Percentiles rank a stretch among this genome's conserved stretches.
Conservation (phyloP, 2,113 vertebrate species). For the Raja brachyura region DNA sequence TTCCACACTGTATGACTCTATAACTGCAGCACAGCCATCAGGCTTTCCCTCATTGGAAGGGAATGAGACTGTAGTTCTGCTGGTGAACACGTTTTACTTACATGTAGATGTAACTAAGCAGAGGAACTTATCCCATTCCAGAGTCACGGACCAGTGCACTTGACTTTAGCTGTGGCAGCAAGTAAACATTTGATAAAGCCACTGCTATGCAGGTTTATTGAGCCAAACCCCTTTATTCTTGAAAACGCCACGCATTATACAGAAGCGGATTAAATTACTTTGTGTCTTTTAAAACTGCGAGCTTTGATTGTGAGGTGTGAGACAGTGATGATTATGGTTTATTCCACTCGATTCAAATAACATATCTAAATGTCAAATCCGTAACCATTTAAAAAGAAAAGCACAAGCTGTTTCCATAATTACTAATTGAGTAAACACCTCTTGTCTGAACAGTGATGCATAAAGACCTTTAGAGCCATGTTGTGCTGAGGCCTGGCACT, state of each 20-base stretch:
- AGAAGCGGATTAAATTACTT: too few species aligned
- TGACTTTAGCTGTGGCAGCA: neutral
- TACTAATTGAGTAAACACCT: conserved; percentile 9
- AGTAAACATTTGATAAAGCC: neutral
- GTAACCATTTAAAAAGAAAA: neutral
- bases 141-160: neutral
- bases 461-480: conserved; percentile 36
- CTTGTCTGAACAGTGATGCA: conserved; percentile 35
- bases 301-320: neutral
- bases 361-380: neutral
- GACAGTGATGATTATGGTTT: neutral
- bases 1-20: too few species aligned
- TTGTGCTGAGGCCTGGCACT: conserved; percentile 24
- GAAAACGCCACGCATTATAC: neutral
- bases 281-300: neutral
- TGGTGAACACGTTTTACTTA: neutral
- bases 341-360: conserved; percentile 1
- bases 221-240: neutral
- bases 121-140: neutral
- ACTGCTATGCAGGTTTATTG: neutral
- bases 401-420: conserved; percentile 21
- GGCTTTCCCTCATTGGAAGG: neutral
- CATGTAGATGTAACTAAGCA: neutral
- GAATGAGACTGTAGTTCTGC: neutral
- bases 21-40: neutral